Base-by-base conservation (phyloP, 1,140 invertebrate species). In the Bombus pyrosoma region DNA sequence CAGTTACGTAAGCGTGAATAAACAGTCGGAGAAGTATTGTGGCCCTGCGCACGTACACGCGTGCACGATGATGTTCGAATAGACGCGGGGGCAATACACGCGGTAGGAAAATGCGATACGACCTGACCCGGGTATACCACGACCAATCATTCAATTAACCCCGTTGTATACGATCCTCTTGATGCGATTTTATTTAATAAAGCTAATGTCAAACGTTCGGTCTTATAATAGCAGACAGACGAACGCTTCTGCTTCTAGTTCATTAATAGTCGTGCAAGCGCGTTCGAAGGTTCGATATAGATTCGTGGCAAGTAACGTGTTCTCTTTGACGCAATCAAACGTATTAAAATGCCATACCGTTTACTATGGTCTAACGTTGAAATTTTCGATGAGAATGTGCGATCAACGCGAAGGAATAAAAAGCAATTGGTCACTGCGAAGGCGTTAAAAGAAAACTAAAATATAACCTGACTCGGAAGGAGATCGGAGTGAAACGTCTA, bases 111-210 rank as follows among this genome's bases (percentile, higher is more conserved):
- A 89, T 81, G 86, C 84, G 87, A 88, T 85, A 76, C 86, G 89
- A 86, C 84, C 85, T 86, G 91, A 91, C 86, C 86, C 72, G 83
- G 77, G 69, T 79, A 62, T 91, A 88, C 88, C 89, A 91, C 87
- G 83, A 87, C 92, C 92, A 93, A 94, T 94, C 94, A 94, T 94
- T 94, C 93, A 93, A 93, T 94, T 94, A 94, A 92, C 91, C 87
- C 89, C 91, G 91, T 92, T 91, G 91, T 91, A 90, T 92, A 89
- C 91, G 90, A 92, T 93, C 91, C 91, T 92, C 91, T 93, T 90
- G 90, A 91, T 92, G 87, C 91, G 89, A 93, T 92, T 92, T 94
- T 92, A 94, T 93, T 94, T 92, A 93, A 94, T 93, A 93, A 93
- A 94, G 91, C 93, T 89, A 88, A 93, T 91, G 90, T 73, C 91